These are phyloP conservation scores for Falcunculus frontatus DNA, from an alignment of 2,113 vertebrate genomes.

Conservation along the genomic window DNA sequence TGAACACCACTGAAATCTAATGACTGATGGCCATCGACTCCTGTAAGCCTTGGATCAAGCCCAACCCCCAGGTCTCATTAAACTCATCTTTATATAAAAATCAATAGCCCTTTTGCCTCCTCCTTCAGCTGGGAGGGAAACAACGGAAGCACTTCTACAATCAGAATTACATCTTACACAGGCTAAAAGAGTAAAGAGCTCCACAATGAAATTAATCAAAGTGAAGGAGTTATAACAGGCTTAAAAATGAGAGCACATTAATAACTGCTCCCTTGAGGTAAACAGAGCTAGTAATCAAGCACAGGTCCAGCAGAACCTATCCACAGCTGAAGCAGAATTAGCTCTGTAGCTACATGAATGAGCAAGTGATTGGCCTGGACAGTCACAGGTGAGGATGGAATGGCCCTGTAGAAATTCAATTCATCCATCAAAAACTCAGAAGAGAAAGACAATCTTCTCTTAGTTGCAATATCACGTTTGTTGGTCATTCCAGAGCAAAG, in stretches of 20 bases:
- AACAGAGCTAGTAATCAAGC: conserved; percentile 32
- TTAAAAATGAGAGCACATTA: conserved; percentile 50
- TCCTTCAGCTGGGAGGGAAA: neutral
- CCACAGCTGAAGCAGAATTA: neutral
- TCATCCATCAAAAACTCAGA: neutral
- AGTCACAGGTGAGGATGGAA: neutral
- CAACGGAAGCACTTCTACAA: conserved; percentile 2
- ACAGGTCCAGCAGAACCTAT: neutral
- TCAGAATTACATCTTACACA: neutral
- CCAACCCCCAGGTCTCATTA: conserved; percentile 6
- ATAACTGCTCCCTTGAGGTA: conserved; percentile 33
- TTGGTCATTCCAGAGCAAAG: neutral
- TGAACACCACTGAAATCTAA: neutral
- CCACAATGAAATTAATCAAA: conserved; percentile 60
- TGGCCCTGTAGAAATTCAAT: neutral
- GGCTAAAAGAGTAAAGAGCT: conserved; percentile 9
- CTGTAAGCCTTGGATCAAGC: neutral
- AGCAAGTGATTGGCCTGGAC: neutral
- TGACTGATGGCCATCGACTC: neutral
- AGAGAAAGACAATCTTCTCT: neutral
- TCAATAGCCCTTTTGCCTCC: conserved; percentile 3
- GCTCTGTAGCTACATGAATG: neutral
- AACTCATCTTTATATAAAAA: conserved; percentile 36
- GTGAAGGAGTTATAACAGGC: conserved; percentile 43
- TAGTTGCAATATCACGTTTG: neutral